These are phyloP conservation scores for Leptura quadrifasciata DNA, from an alignment of 2,888 invertebrate species.

Conservation along the genomic window DNA sequence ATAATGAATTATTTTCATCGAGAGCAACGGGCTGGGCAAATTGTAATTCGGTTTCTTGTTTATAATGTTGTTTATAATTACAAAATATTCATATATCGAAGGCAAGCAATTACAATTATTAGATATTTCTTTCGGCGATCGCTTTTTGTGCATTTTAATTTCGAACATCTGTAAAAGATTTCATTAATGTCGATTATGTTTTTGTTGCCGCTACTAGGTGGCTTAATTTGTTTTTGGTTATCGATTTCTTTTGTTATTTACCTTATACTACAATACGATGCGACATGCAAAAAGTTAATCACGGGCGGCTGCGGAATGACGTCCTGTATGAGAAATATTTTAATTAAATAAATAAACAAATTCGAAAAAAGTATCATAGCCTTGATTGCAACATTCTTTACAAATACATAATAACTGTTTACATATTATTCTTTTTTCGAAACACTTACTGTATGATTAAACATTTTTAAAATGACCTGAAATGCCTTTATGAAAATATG, in stretches of 20 bases:
- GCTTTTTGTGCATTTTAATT: not conserved
- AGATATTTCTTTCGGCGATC: not conserved
- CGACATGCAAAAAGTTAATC: too few relatives aligned
- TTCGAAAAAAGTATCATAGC: too few relatives aligned
- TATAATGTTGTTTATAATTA: constrained; percentile 6
- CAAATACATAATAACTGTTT: too few relatives aligned
- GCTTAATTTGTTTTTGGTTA: constrained; percentile 2
- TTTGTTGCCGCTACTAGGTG: constrained; percentile 20
- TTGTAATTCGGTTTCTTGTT: constrained; percentile 23
- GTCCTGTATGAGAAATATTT: too few relatives aligned
- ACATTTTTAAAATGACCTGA: too few relatives aligned
- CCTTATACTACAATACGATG: too few relatives aligned
- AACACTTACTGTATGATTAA: too few relatives aligned
- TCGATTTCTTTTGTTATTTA: not conserved
- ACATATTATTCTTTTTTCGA: too few relatives aligned
- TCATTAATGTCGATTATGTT: constrained; percentile 28
- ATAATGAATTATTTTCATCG: constrained; percentile 43
- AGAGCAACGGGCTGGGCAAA: constrained; percentile 27
- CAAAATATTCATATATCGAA: constrained; percentile 23
- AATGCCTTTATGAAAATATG: too few relatives aligned
- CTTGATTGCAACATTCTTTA: too few relatives aligned
- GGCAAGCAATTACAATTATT: constrained; percentile 20
- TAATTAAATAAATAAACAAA: too few relatives aligned
- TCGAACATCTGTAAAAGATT: constrained; percentile 26
- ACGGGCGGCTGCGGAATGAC: too few relatives aligned